These are phyloP conservation scores for Erebia ligea DNA, from an alignment of 2,888 invertebrate genomes.

Conservation along the genomic window DNA sequence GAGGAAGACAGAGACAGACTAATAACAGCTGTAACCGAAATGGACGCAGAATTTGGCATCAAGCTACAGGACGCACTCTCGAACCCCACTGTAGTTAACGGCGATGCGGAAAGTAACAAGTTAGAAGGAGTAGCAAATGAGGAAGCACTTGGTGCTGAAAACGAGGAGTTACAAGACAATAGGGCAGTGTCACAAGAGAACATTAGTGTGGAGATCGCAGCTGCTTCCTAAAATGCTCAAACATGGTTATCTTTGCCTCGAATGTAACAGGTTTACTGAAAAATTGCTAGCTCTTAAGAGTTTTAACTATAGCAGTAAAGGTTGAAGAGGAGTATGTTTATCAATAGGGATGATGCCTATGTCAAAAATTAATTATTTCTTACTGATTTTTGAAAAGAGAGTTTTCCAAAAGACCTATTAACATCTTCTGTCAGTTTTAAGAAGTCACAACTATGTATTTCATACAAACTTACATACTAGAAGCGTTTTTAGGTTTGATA, in stretches of 20 bases:
- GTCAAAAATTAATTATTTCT: no score
- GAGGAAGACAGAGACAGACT: conserved; percentile 88
- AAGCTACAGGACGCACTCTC: conserved; percentile 83
- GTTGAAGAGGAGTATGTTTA: no score
- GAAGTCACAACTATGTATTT: no score
- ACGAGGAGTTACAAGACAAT: conserved; percentile 43
- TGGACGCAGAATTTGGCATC: conserved; percentile 88
- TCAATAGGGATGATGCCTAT: no score
- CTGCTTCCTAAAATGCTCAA: conserved; percentile 62
- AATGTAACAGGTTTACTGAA: conserved; percentile 7
- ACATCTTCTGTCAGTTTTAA: no score
- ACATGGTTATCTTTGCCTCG: background rate
- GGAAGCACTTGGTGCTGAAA: conserved; percentile 46
- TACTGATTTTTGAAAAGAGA: no score
- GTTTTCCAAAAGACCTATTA: no score
- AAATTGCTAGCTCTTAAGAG: no score
- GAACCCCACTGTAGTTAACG: conserved; percentile 65
- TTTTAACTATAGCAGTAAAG: no score
- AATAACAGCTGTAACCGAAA: conserved; percentile 86
- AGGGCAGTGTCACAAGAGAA: conserved; percentile 55
- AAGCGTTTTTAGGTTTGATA: no score
- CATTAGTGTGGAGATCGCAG: conserved; percentile 69
- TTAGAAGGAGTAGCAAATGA: conserved; percentile 50
- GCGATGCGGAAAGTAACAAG: conserved; percentile 58
- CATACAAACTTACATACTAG: no score